Evolutionary conservation across 1,140 invertebrate genomes (phyloP).

Genomic region (Drosophila littoralis): DNA sequence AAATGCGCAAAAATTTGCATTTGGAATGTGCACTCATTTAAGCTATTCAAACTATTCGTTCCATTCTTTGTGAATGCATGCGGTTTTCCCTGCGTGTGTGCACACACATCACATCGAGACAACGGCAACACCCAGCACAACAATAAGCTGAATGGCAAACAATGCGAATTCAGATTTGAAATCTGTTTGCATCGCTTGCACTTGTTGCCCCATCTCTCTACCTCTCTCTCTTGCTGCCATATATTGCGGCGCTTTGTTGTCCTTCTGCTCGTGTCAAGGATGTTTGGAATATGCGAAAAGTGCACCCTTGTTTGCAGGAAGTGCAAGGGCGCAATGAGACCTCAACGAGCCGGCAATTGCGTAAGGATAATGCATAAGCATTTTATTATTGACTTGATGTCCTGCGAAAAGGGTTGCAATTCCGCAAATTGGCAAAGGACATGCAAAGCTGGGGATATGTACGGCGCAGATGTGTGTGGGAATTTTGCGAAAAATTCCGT

Average conservation of each 20-base stretch:
- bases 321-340: slow-evolving; percentile 25
- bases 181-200: slow-evolving; percentile 30
- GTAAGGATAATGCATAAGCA: slow-evolving; percentile 48
- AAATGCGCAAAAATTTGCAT: slow-evolving; percentile 40
- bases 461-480: slow-evolving; percentile 10
- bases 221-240: not conserved
- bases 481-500: slow-evolving; percentile 43
- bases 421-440: slow-evolving; percentile 30
- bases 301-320: slow-evolving; percentile 47
- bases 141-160: slow-evolving; percentile 34
- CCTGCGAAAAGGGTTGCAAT: slow-evolving; percentile 35
- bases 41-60: slow-evolving; percentile 17
- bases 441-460: slow-evolving; percentile 13
- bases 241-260: not conserved
- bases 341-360: slow-evolving; percentile 49
- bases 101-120: slow-evolving; percentile 26
- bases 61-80: slow-evolving; percentile 9
- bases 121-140: slow-evolving; percentile 34
- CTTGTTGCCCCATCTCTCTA: slow-evolving; percentile 25
- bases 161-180: slow-evolving; percentile 35
- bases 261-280: slow-evolving; percentile 13
- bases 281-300: slow-evolving; percentile 41
- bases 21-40: slow-evolving; percentile 23
- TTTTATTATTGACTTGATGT: slow-evolving; percentile 36
- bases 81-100: slow-evolving; percentile 22